Conservation (phyloP, 1,140 invertebrate genomes). For the Polypedilum pembai region DNA sequence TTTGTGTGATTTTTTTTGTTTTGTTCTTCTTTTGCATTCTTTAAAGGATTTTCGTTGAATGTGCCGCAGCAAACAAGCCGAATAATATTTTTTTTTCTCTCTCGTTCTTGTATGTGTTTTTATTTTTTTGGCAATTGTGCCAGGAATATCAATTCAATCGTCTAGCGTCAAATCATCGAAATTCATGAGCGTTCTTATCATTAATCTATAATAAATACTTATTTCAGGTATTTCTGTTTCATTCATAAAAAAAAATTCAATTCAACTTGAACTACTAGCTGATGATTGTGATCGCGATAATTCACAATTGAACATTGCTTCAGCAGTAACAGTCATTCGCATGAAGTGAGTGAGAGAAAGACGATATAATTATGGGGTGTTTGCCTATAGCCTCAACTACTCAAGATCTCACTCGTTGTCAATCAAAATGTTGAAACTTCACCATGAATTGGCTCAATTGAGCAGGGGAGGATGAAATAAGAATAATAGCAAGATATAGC, state of each 20-base stretch:
- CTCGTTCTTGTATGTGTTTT: too few relatives aligned
- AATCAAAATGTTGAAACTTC: neutral
- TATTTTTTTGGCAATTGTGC: neutral
- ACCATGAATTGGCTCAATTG: conserved; percentile 1
- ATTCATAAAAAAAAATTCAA: neutral
- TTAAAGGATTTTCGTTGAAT: neutral
- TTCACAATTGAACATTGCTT: too few relatives aligned
- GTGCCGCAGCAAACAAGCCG: neutral
- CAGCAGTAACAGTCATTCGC: too few relatives aligned
- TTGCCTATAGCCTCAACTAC: neutral
- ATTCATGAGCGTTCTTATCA: neutral
- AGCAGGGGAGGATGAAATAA: conserved; percentile 1
- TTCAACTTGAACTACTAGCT: neutral
- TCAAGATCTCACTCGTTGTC: neutral
- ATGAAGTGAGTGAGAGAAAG: neutral
- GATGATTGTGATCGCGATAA: too few relatives aligned
- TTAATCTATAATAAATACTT: conserved; percentile 14
- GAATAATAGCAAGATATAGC: neutral
- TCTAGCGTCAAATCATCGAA: neutral
- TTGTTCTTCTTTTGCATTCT: neutral
- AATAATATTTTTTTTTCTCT: too few relatives aligned
- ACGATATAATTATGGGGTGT: conserved; percentile 17
- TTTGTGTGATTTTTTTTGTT: neutral
- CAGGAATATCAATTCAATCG: neutral
- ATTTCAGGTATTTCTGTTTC: neutral